Base-by-base conservation (phyloP, 2,888 invertebrate species). In the Amorpha juglandis region DNA sequence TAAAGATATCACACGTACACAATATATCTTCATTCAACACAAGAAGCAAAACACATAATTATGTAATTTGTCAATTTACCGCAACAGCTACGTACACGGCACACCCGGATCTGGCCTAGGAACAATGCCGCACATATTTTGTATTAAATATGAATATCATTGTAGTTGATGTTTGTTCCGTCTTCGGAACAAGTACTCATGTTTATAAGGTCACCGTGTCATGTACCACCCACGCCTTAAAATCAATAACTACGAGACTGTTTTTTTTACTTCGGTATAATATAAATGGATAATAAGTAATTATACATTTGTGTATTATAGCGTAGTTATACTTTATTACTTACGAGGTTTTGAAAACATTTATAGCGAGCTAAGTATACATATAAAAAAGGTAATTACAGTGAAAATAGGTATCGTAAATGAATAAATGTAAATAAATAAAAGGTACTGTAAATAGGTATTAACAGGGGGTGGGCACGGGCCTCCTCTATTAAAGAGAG, bases 161-260 rank as follows among this genome's bases (percentile, higher is more conserved):
- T 53, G 58, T 58, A 38, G 42, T 58, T 42, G 42, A 58, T 58
- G 58, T 42, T 58, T 58, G 58, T 58, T 58, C 58, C 58, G 58
- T 63, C 51, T 63, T 50, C 51, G 42, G 63, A 38, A 38, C 63
- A 50, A 51, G 63, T 51, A 50, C 51, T 51, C 9, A 8, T 33
- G 19, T 63, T 51, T 21, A 51, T 63, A 51, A 63, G 63, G 63
- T 51, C 63, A 51, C 51, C 63, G 38, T 50, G 63, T 63, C 63
- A 63, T 38, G 63, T 35, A 50, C 21, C 51, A 38, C 51, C 50
- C 38, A 50, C 51, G 38, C 63, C 12, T 11, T 19, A 35, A 4
- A 38, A 51, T 51, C 63, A 63, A 11, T 45, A 9, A 45, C 11
- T 14, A 14, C 12, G 27, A 21, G n/a, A 47, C 16, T 7, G 1